Base-by-base conservation (phyloP, 2,888 invertebrate species). In the Sphinx pinastri region DNA sequence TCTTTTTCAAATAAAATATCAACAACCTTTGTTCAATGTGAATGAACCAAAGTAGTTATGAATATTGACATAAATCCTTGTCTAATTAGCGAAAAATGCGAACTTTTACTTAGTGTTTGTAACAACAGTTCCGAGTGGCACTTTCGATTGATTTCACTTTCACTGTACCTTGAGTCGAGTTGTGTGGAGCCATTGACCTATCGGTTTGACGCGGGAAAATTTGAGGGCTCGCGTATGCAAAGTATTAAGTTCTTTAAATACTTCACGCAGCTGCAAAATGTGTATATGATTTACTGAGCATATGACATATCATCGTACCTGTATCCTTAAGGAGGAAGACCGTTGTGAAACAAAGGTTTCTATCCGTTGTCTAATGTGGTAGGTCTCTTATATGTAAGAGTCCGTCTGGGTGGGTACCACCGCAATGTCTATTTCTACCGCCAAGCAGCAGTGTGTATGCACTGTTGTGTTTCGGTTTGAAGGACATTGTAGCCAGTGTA, bases 141-240 rank as follows among this genome's bases (percentile, higher is more conserved):
- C 90, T 91, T 90, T 91, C 90, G 82, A 85, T 80, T 84, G 82
- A 85, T 79, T 84, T 70, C 76, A 81, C 91, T 91, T 91, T 91
- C 91, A 86, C 90, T 87, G 79, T 81, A 84, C 86, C 85, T 87
- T 86, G 88, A 77, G 80, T 80, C 68, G 76, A 76, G 80, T 80
- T 68, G 76, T 83, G 85, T 81, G 78, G 77, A 85, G 85, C 80
- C 87, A 84, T 78, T 84, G 87, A 88, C 87, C 83, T 70, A 59
- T 66, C 11, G 58, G 19, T 45, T 69, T 19, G 19, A 54, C 6
- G 49, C 52, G 60, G 69, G 68, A 60, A 69, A 25, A 69, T 51
- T 63, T n/a, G 6, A 45, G 60, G 60, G 69, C 63, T 69, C n/a
- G 14, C 16, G 19, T 52, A 38, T 16, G 52, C 16, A 60, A 11